Conservation (phyloP, 2,888 invertebrate genomes). For the Parnassius glacialis region DNA sequence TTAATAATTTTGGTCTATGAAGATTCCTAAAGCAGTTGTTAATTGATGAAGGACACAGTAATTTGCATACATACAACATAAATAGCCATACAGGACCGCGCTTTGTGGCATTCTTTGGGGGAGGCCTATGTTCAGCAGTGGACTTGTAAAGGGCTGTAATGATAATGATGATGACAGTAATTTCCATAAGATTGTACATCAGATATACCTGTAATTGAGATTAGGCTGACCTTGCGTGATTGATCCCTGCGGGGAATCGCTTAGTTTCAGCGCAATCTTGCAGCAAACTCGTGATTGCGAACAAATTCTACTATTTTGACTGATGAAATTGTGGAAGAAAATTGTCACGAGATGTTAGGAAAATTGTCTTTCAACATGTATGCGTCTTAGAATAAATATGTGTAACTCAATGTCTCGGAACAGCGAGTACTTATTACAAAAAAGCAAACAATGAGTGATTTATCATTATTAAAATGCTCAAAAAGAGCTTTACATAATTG, state of each 20-base stretch:
- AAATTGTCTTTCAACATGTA: slow-evolving; percentile 3
- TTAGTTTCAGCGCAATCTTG: slow-evolving; percentile 45
- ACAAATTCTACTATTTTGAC: slow-evolving; percentile 17
- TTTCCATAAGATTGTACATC: slow-evolving; percentile 42
- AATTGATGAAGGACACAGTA: no score
- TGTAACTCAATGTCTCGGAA: slow-evolving; percentile 12
- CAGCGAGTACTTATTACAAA: slow-evolving; percentile 1
- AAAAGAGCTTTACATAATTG: slow-evolving; percentile 13
- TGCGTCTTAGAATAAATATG: slow-evolving; percentile 1
- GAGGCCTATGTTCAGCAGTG: no score
- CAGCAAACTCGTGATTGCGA: slow-evolving; percentile 34
- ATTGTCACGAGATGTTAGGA: slow-evolving; percentile 16
- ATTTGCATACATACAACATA: no score
- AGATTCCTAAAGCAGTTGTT: no score
- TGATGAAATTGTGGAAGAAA: slow-evolving; percentile 19
- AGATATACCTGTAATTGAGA: slow-evolving; percentile 51
- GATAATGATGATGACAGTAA: no score
- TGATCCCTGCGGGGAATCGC: slow-evolving; percentile 57
- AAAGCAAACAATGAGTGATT: slow-evolving; percentile 20
- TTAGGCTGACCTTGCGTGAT: slow-evolving; percentile 56
- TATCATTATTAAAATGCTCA: slow-evolving; percentile 20
- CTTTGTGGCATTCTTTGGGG: no score
- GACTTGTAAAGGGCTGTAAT: no score
- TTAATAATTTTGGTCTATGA: no score
- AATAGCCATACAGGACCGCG: no score